phyloP scores from a whole-genome alignment of 2,113 vertebrate genomes.

The Heterocephalus glaber region DNA sequence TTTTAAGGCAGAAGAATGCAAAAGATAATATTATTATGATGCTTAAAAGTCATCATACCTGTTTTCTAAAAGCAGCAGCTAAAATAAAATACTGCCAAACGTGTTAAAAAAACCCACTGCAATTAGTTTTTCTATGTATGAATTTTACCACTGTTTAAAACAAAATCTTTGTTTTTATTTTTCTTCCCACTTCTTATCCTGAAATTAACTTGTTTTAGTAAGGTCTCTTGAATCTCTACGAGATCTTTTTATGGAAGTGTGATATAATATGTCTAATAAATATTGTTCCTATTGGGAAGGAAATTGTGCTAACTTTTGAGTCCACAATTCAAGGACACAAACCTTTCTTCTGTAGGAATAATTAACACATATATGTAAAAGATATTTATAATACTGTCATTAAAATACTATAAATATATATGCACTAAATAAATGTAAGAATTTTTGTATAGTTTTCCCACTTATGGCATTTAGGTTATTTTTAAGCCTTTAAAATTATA shows the following conservation, averaged over 20 bases:
- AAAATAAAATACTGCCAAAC: neutral
- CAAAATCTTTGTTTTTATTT: neutral
- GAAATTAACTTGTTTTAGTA: neutral
- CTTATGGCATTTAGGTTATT: neutral
- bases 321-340: neutral
- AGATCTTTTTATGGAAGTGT: neutral
- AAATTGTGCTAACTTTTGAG: neutral
- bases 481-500: neutral
- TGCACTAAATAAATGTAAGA: neutral
- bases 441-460: neutral
- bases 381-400: neutral
- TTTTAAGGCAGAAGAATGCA: neutral
- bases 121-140: neutral
- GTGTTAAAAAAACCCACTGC: neutral
- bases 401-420: neutral
- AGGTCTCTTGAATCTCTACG: neutral
- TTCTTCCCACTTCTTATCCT: neutral
- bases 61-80: neutral
- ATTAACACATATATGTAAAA: neutral
- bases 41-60: neutral
- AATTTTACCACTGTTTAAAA: neutral
- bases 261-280: neutral
- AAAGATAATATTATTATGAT: neutral
- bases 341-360: neutral
- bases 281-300: neutral